These are phyloP conservation scores for Nasonovia ribisnigri DNA, from an alignment of 2,888 invertebrate genomes.

Conservation along the genomic window DNA sequence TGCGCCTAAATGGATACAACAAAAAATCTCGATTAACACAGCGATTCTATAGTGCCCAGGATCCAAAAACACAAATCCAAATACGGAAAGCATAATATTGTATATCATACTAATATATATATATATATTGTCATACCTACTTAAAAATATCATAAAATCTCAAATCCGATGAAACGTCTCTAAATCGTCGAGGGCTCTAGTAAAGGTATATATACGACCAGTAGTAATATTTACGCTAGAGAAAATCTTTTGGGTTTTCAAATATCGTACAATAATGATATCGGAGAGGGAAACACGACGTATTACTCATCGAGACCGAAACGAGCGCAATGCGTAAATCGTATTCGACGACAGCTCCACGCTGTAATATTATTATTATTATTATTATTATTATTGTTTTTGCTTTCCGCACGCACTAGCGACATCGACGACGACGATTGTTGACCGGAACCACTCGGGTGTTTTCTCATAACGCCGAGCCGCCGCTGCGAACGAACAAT, in stretches of 20 bases:
- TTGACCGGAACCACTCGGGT: constrained; percentile 3
- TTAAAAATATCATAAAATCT: not conserved
- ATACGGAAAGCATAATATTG: not conserved
- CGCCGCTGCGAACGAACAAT: not conserved
- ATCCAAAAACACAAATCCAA: not conserved
- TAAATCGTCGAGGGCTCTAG: not conserved
- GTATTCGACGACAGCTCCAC: not conserved
- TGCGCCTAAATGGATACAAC: too few relatives aligned
- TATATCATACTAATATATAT: not conserved
- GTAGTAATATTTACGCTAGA: not conserved
- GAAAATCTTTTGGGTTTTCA: not conserved
- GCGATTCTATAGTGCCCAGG: too few relatives aligned
- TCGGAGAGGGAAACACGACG: not conserved
- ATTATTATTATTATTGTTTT: not conserved
- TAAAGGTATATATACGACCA: not conserved
- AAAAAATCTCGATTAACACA: too few relatives aligned
- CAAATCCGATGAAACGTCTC: not conserved
- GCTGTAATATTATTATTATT: not conserved
- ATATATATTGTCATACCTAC: too few relatives aligned
- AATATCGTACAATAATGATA: not conserved
- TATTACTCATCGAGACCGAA: not conserved
- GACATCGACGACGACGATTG: not conserved
- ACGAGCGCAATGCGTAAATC: not conserved
- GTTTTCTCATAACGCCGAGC: not conserved
- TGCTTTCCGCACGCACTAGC: not conserved